Evolutionary conservation across 2,888 invertebrate species (phyloP), one percentile per base, ranked within the genome.

Genomic region (Stenodema calcarata): DNA sequence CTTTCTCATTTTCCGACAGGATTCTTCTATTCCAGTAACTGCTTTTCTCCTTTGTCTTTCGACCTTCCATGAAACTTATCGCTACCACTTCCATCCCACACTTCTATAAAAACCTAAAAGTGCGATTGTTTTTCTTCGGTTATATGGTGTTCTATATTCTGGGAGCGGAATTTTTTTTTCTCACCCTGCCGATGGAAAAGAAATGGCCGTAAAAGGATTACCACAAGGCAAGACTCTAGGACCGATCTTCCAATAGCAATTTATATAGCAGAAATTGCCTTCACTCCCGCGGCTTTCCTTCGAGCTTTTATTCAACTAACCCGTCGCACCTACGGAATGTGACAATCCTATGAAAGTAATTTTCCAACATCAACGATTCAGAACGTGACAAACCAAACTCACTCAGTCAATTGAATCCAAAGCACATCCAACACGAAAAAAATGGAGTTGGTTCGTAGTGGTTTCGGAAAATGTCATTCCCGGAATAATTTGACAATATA

Each of bases 11-110:
- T 78, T 78, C 78, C 23, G 78, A 6, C 14, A 1, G 44, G 27
- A 44, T 78, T 78, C 78, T 23, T 23, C 78, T n/a, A 18, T n/a
- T 23, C 18, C 18, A 27, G 44, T 27, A 78, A 42, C 47, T 23
- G 44, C 41, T 42, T 44, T 44, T 44, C 23, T 27, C 44, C 14
- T 44, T 78, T 44, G 27, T 27, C 41, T 44, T 44, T 28, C 42
- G 41, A 35, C 44, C 78, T 41, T 78, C 41, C 44, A 78, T 78
- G 42, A 78, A 78, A 78, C 44, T 78, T 78, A 78, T 78, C 78
- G 78, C 62, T 1, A 2, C 23, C 9, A n/a, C 62, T 23, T 23
- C 62, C 1, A n/a, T 23, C 23, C 54, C 54, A 23, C 27, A 62
- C 23, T 62, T 23, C 23, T 62, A 62, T 62, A 62, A 62, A 23